Evolutionary conservation across 2,888 invertebrate species (phyloP), one percentile per base, ranked within the genome.

Genomic region (Morinoia aosen): DNA sequence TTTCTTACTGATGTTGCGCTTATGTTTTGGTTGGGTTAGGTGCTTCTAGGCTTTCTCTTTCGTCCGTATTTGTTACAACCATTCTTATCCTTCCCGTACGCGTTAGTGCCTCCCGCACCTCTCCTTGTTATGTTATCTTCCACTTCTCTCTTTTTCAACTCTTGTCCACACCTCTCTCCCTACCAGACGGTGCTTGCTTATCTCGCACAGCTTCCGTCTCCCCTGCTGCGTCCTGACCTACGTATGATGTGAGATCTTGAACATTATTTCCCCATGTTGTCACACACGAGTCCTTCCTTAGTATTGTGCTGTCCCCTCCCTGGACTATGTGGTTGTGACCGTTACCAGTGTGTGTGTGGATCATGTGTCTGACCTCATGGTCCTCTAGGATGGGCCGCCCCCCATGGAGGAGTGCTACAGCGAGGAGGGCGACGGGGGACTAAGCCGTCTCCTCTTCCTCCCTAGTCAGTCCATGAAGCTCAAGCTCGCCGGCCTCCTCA

Each of bases 341-440:
- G 48, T 48, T 48, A 48, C 5, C 48, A 48, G 3, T 48, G 48
- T 48, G 48, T 48, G 48, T 48, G 48, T 48, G 48, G 48, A 48
- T 4, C 48, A 48, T 48, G 57, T 93, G 93, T 93, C 12, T 93
- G 93, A 56, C 93, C 57, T 93, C 25, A 76, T 76, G 76, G 76
- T 57, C 57, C 76, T 40, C 11, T 56, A 95, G 64, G 95, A 95
- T 8, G 64, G 40, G 40, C 61, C 95, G 11, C 58, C 95, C 64
- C 58, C 95, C 95, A 95, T 95, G 95, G 95, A 95, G 61, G 95
- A 95, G 58, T 95, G 95, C 64, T 95, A 64, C 64, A 95, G 95
- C 64, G 95, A 95, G 64, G 95, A 95, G 64, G 95, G 95, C 0
- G 95, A 95, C 64, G 64, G 61, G 2, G 95, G 95, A 33, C 64